These are phyloP conservation scores for Sinodicranocentrus sp. DNA, from an alignment of 2,888 invertebrate genomes.

Conservation along the genomic window DNA sequence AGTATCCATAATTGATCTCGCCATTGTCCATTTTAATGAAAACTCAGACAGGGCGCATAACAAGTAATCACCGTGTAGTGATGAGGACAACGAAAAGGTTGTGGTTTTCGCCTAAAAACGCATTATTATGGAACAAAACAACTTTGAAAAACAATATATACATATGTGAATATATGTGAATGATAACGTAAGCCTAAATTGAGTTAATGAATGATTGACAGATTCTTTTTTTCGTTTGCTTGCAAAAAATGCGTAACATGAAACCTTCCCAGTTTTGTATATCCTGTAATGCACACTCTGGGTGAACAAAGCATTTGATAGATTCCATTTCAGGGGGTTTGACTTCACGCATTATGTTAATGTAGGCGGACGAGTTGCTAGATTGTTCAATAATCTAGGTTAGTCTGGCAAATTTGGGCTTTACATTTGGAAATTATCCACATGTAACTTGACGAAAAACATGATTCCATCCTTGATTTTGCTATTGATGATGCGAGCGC, in stretches of 20 bases:
- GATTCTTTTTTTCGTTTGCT: constrained; percentile 22
- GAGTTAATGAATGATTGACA: constrained; percentile 64
- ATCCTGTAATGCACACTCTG: too few relatives aligned
- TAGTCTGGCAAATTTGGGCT: constrained; percentile 8
- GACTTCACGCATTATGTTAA: constrained; percentile 38
- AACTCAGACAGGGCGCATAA: background rate
- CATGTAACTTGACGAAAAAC: background rate
- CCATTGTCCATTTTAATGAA: constrained; percentile 30
- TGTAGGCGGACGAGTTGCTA: constrained; percentile 63
- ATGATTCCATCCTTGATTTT: constrained; percentile 11
- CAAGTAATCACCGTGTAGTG: too few relatives aligned
- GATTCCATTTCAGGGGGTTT: background rate
- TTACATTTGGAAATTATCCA: background rate
- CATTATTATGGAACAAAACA: too few relatives aligned
- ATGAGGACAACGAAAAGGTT: too few relatives aligned
- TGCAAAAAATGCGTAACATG: constrained; percentile 51
- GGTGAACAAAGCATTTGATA: background rate
- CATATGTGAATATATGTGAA: too few relatives aligned
- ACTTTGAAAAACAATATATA: too few relatives aligned
- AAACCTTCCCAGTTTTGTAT: constrained; percentile 40
- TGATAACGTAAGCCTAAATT: too few relatives aligned
- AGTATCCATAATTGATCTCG: constrained; percentile 52
- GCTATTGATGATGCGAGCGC: background rate
- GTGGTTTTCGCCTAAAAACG: background rate
- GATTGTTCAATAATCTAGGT: constrained; percentile 36